These are phyloP conservation scores for Neopelma chrysocephalum DNA, from an alignment of 2,797 vertebrate genomes.

Conservation along the genomic window DNA sequence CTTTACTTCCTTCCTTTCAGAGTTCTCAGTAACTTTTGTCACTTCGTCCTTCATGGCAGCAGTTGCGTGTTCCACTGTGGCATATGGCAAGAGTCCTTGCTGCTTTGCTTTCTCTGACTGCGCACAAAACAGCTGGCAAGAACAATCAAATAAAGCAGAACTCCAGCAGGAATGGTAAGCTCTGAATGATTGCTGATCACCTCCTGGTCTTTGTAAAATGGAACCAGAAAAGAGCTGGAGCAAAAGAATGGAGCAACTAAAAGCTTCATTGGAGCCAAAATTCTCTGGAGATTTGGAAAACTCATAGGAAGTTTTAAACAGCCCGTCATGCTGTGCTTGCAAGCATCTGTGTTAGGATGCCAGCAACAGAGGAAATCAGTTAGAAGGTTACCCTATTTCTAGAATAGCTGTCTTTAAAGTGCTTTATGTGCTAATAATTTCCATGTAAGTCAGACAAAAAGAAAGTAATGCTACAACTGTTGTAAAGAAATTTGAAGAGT, in stretches of 20 bases:
- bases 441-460: neutral
- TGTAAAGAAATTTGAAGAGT: neutral
- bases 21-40: neutral
- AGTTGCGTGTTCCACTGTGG: neutral
- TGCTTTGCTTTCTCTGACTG: neutral
- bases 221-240: neutral
- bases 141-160: neutral
- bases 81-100: neutral
- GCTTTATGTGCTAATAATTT: neutral
- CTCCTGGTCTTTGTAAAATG: constrained; percentile 2
- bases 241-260: constrained; percentile 16
- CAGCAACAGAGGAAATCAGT: neutral
- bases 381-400: neutral
- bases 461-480: neutral
- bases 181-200: constrained; percentile 3
- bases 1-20: neutral
- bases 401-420: neutral
- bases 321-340: neutral
- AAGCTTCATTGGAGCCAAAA: constrained; percentile 18
- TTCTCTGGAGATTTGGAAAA: constrained; percentile 14
- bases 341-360: neutral
- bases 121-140: neutral
- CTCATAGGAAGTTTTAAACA: constrained; percentile 42
- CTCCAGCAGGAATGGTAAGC: neutral
- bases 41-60: neutral